Base-by-base conservation (phyloP, 2,888 invertebrate species). In the Acheta domesticus region DNA sequence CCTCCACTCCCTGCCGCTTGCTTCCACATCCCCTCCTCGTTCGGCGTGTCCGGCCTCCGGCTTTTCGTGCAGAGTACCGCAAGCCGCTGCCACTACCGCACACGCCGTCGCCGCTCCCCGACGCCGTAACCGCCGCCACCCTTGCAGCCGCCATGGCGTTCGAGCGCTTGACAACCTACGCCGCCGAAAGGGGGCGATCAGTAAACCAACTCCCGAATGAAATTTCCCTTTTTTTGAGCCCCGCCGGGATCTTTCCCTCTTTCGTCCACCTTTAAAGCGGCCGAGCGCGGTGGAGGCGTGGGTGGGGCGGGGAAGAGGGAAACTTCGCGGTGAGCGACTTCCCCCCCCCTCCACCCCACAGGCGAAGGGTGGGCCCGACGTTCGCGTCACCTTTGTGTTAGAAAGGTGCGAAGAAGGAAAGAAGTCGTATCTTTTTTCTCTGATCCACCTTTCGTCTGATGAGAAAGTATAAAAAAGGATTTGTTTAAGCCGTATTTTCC, bases 201-300 rank as follows among this genome's bases (percentile, higher is more conserved):
- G 62, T 62, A 62, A 62, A 62, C 62, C 62, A 62, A 62, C 16
- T n/a, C n/a, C 62, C 16, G n/a, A 62, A 19, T 62, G n/a, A 62
- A 62, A 19, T 62, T 62, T 62, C 62, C 62, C n/a, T 62, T 62
- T n/a, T 50, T 62, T 36, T 36, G 16, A n/a, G 62, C 14, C 12
- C 62, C 62, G n/a, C 62, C 62, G 62, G 62, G 62, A 62, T 62
- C 62, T 62, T 62, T 62, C n/a, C 16, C 62, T 62, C 62, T 62
- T 62, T 62, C 62, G n/a, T 11, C 62, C n/a, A 19, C 62, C 62
- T 62, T n/a, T 62, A 62, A 62, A 62, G 36, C 36, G 36, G 36
- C 62, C n/a, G 62, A 5, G 14, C n/a, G 62, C 62, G 62, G 62
- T 1, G 62, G 62, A 23, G 23, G 23, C 23, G 2, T 23, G 23